Conservation (phyloP, 2,797 vertebrate species). For the Sebastolobus altivelis region DNA sequence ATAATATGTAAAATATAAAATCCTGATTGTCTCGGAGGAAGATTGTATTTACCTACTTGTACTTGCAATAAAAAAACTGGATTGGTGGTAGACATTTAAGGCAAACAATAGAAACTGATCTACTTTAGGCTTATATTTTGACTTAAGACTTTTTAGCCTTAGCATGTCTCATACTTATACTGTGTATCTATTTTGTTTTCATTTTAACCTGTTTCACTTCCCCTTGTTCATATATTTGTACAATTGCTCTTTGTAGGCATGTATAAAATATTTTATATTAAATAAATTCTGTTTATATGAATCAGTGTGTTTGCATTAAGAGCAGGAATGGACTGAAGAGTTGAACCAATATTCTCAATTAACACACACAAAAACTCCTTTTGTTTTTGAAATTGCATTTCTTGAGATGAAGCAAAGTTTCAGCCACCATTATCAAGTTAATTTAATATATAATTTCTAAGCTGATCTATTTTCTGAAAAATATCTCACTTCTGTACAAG, state of each 20-base stretch:
- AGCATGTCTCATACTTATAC: neutral
- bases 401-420: neutral
- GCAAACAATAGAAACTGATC: neutral
- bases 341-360: neutral
- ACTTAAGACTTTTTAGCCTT: conserved; percentile 20
- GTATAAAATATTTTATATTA: conserved; percentile 67
- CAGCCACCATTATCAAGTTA: neutral
- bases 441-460: neutral
- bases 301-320: conserved; percentile 14
- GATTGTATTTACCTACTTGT: neutral
- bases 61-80: neutral
- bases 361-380: neutral
- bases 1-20: conserved; percentile 15
- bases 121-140: neutral
- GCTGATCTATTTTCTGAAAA: neutral
- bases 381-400: neutral
- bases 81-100: conserved; percentile 10
- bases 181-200: conserved; percentile 23
- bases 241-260: conserved; percentile 54
- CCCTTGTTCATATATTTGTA: conserved; percentile 59
- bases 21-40: neutral
- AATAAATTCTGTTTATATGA: conserved; percentile 49
- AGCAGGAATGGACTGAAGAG: neutral
- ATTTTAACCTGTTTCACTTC: conserved; percentile 25
- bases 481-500: neutral